A percentile compares a stretch with the other conserved stretches of the same genome.
phyloP scores from a whole-genome alignment of 2,113 vertebrate genomes.

The Arenaria interpres region DNA sequence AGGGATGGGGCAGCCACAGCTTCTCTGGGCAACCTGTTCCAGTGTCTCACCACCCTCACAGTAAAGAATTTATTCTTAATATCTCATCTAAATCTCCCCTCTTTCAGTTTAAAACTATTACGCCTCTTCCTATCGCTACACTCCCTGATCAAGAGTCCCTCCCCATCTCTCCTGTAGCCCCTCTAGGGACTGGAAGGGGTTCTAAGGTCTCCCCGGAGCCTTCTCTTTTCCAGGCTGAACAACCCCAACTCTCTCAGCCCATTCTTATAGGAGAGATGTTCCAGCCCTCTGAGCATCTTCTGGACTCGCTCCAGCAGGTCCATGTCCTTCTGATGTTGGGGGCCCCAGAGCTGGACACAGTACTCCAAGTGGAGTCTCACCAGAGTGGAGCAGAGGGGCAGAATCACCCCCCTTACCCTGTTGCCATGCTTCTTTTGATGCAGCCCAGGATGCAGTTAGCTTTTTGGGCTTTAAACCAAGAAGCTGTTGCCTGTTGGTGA shows the following conservation, averaged over 20 bases:
- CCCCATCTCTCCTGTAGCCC: not conserved
- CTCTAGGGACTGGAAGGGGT: not conserved
- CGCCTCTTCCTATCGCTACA: not conserved
- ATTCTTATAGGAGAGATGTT: not conserved
- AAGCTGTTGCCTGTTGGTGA: not conserved
- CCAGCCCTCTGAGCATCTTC: not conserved
- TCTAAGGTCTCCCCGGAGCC: not conserved
- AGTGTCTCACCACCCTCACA: not conserved
- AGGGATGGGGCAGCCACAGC: not conserved
- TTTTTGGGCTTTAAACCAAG: not conserved
- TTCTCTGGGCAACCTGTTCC: not conserved
- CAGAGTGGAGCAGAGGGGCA: not conserved
- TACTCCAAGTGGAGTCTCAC: not conserved
- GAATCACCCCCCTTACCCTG: not conserved
- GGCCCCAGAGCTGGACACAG: not conserved
- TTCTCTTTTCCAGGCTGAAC: not conserved
- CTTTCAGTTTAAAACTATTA: not conserved
- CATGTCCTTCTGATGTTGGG: not conserved
- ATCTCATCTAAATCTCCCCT: not conserved
- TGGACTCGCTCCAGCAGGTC: not conserved
- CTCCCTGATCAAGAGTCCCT: not conserved
- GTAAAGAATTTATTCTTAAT: not conserved
- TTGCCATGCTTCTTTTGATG: not conserved
- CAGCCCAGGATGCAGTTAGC: not conserved
- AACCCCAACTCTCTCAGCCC: not conserved